Percentiles rank a stretch among this genome's conserved stretches.
Evolutionary conservation across 92 coral and sea anemone species (phyloP).

Genomic region (Actinernus sp.): DNA sequence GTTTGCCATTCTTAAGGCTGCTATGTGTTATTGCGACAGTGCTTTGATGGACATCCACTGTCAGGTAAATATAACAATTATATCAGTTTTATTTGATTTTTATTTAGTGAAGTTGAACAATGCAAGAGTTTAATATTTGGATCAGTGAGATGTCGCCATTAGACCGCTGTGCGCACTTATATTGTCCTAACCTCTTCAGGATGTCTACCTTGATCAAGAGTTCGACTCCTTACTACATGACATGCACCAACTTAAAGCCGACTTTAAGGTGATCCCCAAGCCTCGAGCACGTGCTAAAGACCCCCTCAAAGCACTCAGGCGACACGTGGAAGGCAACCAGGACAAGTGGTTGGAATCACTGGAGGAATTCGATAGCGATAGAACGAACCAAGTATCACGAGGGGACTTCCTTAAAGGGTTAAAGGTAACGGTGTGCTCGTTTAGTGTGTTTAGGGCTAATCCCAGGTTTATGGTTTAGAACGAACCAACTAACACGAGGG

Average conservation of each 20-base stretch:
- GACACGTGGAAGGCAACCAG: slow-evolving; percentile 55
- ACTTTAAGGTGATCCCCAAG: slow-evolving; percentile 61
- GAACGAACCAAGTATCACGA: slow-evolving; percentile 59
- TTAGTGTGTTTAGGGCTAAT: too few relatives aligned
- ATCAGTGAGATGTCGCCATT: too few relatives aligned
- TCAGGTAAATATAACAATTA: slow-evolving; percentile 50
- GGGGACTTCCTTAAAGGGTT: slow-evolving; percentile 78
- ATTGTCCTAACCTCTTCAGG: slow-evolving; percentile 27
- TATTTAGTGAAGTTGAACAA: too few relatives aligned
- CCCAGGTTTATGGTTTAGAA: too few relatives aligned
- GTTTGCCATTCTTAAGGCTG: slow-evolving; percentile 62
- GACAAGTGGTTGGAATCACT: slow-evolving; percentile 87
- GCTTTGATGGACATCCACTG: slow-evolving; percentile 78
- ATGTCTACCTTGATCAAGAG: slow-evolving; percentile 76
- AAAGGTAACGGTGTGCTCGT: slow-evolving; percentile 83
- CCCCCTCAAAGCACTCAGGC: slow-evolving; percentile 60
- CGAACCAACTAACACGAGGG: too few relatives aligned
- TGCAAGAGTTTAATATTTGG: too few relatives aligned
- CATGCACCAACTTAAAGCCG: slow-evolving; percentile 74
- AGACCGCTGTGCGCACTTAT: too few relatives aligned
- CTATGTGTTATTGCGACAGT: slow-evolving; percentile 79
- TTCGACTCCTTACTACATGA: slow-evolving; percentile 61
- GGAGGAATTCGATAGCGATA: slow-evolving; percentile 61
- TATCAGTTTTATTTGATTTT: too few relatives aligned
- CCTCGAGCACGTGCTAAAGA: slow-evolving; percentile 66